phyloP scores from a whole-genome alignment of 2,113 vertebrate genomes.

The Notarius quadriscutis region DNA sequence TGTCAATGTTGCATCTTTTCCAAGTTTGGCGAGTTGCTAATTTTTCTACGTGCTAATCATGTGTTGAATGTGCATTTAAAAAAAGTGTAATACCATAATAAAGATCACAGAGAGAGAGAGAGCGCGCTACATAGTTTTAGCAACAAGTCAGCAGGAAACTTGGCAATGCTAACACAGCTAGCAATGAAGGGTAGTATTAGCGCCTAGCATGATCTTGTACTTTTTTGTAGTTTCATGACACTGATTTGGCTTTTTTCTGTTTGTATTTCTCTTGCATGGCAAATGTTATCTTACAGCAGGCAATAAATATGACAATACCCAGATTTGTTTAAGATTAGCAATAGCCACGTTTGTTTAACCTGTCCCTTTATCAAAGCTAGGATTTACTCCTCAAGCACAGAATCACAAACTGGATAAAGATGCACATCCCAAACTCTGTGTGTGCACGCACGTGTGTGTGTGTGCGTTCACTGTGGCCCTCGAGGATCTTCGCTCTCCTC shows the following conservation, averaged over 20 bases:
- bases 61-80: neutral
- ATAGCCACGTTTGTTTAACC: slow-evolving; percentile 30
- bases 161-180: slow-evolving; percentile 16
- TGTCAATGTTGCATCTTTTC: neutral
- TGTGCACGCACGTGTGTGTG: slow-evolving; percentile 40
- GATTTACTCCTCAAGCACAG: neutral
- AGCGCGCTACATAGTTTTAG: slow-evolving; percentile 19
- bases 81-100: neutral
- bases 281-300: slow-evolving; percentile 21
- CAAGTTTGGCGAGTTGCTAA: neutral
- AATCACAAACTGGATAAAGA: neutral
- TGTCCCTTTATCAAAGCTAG: neutral
- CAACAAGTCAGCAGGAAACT: neutral
- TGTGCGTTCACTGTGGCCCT: slow-evolving; percentile 51
- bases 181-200: neutral
- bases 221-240: slow-evolving; percentile 17
- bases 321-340: slow-evolving; percentile 11
- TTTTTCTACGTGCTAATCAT: neutral
- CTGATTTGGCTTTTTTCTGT: slow-evolving; percentile 7
- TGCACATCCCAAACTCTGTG: neutral
- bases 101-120: neutral
- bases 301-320: slow-evolving; percentile 7
- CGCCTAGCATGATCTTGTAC: slow-evolving; percentile 1
- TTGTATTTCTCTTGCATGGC: neutral
- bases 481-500: slow-evolving; percentile 56